Base-by-base conservation (phyloP, 2,797 vertebrate genomes). In the Dendrocincla fuliginosa region DNA sequence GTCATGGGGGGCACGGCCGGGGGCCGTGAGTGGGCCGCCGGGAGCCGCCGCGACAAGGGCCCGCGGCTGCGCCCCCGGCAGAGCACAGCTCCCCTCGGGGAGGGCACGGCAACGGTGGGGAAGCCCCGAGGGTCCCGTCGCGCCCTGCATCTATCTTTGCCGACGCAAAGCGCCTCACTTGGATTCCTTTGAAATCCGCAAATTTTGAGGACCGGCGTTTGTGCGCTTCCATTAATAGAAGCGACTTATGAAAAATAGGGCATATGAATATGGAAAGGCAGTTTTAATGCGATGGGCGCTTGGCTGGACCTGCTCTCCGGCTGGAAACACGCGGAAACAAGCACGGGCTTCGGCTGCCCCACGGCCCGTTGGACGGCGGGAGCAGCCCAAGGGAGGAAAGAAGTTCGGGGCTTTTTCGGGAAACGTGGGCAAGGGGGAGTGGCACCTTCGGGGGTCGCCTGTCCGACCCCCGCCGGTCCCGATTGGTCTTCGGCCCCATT, bases 211-310 rank as follows among this genome's bases (percentile, higher is more conserved):
- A 71, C 24, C 32, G 35, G 65, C 35, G 52, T 73, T 96, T 56
- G 24, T 68, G 90, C 50, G 57, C 81, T 96, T 93, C 94, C 87
- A 85, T 96, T 94, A 94, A 96, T 81, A 96, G 90, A 95, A 95
- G 67, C 65, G 49, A 53, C 80, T 91, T 65, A 75, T 78, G 86
- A 73, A 73, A 97, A 96, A 96, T 93, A 90, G 89, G 85, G 61
- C 93, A 95, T 87, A 96, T 97, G 91, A 97, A 96, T 97, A 95
- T 96, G 87, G 94, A 96, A 94, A 85, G 50, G 94, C 60, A 73
- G 68, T 56, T 57, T 19, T 75, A 59, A 79, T 47, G 76, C 39
- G 70, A 50, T 25, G 80, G 91, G 86, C 74, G 49, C 84, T 82
- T 49, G 35, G 56, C 68, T 23, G 87, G 94, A 87, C 88, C 61